Evolutionary conservation across 2,888 invertebrate genomes (phyloP).

Genomic region (Parasteatoda lunata): DNA sequence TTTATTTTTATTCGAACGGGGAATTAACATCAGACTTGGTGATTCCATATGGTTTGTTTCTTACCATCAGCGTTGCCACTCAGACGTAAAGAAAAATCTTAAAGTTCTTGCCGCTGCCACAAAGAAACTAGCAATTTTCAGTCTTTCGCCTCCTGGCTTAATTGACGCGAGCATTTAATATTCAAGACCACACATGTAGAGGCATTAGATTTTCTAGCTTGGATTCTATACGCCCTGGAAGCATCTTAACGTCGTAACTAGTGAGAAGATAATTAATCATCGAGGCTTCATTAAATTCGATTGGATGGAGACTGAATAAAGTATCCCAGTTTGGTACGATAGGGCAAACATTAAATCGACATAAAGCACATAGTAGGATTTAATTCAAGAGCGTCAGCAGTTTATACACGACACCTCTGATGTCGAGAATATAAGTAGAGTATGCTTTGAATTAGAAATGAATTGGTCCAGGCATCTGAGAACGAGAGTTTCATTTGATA

Average conservation of each 20-base stretch:
- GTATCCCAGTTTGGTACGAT: conserved; percentile 19
- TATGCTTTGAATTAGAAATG: too few relatives aligned
- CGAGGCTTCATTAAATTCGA: conserved; percentile 56
- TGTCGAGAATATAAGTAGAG: too few relatives aligned
- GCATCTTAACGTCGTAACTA: conserved; percentile 39
- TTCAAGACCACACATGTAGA: conserved; percentile 62
- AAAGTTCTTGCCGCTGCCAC: conserved; percentile 40
- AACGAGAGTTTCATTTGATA: too few relatives aligned
- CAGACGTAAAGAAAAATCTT: conserved; percentile 13
- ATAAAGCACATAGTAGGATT: conserved; percentile 27
- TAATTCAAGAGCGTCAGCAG: background rate
- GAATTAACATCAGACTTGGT: too few relatives aligned
- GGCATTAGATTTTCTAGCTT: conserved; percentile 33
- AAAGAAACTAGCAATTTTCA: conserved; percentile 54
- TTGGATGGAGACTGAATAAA: conserved; percentile 45
- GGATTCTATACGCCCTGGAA: conserved; percentile 15
- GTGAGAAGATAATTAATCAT: conserved; percentile 52
- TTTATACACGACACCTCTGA: background rate
- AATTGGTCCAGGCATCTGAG: too few relatives aligned
- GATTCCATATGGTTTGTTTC: too few relatives aligned
- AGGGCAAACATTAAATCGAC: conserved; percentile 41
- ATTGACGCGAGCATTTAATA: conserved; percentile 55
- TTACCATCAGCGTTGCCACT: background rate
- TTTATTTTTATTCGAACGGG: too few relatives aligned
- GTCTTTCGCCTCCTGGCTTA: conserved; percentile 26